Base-by-base conservation (phyloP, 1,140 invertebrate species). In the Lordiphosa stackelbergi region DNA sequence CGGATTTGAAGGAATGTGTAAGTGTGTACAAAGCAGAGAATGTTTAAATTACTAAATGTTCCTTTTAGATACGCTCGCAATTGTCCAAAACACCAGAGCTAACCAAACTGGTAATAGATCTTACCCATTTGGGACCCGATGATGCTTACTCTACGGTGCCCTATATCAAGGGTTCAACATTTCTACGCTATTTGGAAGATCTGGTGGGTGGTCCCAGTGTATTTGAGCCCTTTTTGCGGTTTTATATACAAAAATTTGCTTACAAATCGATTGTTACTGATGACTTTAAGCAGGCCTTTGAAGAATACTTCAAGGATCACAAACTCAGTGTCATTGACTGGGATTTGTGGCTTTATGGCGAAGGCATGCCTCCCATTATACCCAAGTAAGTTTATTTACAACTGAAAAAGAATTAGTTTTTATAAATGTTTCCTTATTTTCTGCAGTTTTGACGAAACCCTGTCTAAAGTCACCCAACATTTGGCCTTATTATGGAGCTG, bases 111-210 rank as follows among this genome's bases (percentile, higher is more conserved):
- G 93, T 98, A 11, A 91, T 94, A 1, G 91, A 96, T 86, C 89
- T 98, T 43, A 91, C 88, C 11, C 93, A 93, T 3, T 90, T 95
- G 10, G 94, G 97, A 89, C 97, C 97, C 9, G 97, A 98, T 88
- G 96, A 98, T 89, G 93, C 95, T 4, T 98, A 97, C 88, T 96
- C 94, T 3, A 89, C 88, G 24, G 92, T 98, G 41, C 96, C 97
- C 4, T 98, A 98, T 89, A 95, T 97, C 87, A 98, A 98, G 88
- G 97, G 97, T 0, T 94, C 94, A 36, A 92, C 95, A 16, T 94
- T 98, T 45, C 89, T 98, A 19, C 94, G 94, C 75, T 96, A 96
- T 87, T 88, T 99, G 53, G 97, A 98, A 88, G 90, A 93, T 62
- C 75, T 94, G 10, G 88, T 97, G 16, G 97, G 96, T n/a, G 95